phyloP scores from a whole-genome alignment of 2,888 invertebrate genomes.

The Syrphus vitripennis region DNA sequence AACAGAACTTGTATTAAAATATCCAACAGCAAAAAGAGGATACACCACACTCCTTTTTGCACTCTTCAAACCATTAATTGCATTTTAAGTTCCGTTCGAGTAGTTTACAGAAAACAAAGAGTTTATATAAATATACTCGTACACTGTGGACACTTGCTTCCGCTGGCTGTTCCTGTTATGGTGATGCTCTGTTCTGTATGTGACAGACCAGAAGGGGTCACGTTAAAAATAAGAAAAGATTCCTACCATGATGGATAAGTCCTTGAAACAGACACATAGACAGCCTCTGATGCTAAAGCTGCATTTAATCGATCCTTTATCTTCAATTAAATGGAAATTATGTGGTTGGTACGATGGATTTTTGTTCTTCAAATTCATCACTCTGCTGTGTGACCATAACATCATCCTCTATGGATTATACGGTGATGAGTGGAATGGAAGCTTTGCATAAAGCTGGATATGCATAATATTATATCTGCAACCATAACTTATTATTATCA shows the following conservation, averaged over 20 bases:
- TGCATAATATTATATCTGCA: conserved; percentile 4
- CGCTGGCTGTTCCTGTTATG: not conserved
- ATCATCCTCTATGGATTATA: not conserved
- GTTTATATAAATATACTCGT: not conserved
- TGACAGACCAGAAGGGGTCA: not conserved
- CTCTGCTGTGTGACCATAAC: not conserved
- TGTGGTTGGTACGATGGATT: conserved; percentile 14
- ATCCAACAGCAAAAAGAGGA: conserved; percentile 4
- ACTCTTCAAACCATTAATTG: conserved; percentile 13
- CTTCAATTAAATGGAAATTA: conserved; percentile 48
- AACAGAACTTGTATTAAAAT: too few relatives aligned
- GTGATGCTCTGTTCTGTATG: not conserved
- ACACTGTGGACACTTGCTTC: not conserved
- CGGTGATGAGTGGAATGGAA: not conserved
- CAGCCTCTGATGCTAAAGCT: conserved; percentile 35
- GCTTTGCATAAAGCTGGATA: not conserved
- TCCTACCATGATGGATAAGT: not conserved
- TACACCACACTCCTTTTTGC: too few relatives aligned
- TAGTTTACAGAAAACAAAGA: conserved; percentile 3
- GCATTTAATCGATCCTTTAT: conserved; percentile 51
- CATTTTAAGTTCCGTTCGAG: conserved; percentile 4
- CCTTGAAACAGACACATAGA: conserved; percentile 2
- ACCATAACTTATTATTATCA: conserved; percentile 4
- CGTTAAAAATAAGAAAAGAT: not conserved
- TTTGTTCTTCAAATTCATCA: not conserved